phyloP scores from a whole-genome alignment of 1,140 invertebrate genomes.

The Nilaparvata lugens region DNA sequence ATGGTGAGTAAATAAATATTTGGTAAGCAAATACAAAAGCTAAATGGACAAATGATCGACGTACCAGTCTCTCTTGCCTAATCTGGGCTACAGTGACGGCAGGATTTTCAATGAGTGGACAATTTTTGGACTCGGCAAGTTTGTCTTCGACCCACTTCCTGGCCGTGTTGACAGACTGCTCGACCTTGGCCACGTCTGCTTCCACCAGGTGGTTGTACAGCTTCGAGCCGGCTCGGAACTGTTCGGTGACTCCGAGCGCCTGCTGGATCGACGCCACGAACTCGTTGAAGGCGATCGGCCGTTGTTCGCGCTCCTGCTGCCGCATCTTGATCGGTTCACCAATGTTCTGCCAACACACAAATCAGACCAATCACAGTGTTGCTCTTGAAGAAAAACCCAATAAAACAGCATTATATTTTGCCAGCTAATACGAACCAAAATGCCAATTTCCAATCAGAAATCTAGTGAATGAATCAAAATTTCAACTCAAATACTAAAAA shows the following conservation, averaged over 20 bases:
- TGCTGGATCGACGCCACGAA: conserved; percentile 60
- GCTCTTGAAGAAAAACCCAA: neutral
- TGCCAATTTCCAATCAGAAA: too few species aligned
- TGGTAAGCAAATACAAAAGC: too few species aligned
- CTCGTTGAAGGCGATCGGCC: conserved; percentile 66
- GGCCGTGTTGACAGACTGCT: conserved; percentile 40
- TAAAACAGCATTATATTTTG: too few species aligned
- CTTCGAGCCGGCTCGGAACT: conserved; percentile 53
- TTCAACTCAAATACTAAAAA: too few species aligned
- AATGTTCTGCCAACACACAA: conserved; percentile 49
- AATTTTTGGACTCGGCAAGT: conserved; percentile 40
- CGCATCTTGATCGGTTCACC: conserved; percentile 80
- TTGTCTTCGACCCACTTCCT: conserved; percentile 31
- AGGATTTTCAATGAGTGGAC: conserved; percentile 53
- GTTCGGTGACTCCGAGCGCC: conserved; percentile 63
- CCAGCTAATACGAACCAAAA: too few species aligned
- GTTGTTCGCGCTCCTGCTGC: conserved; percentile 64
- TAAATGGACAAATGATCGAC: conserved; percentile 11
- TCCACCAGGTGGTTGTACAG: conserved; percentile 76
- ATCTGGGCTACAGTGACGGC: conserved; percentile 69
- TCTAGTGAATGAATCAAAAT: too few species aligned
- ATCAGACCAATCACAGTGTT: conserved; percentile 7
- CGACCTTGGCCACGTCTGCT: conserved; percentile 49
- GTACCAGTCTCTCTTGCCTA: conserved; percentile 57
- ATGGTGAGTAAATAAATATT: too few species aligned